phyloP scores from a whole-genome alignment of 2,888 invertebrate genomes.

The Folsomia manolachei region DNA sequence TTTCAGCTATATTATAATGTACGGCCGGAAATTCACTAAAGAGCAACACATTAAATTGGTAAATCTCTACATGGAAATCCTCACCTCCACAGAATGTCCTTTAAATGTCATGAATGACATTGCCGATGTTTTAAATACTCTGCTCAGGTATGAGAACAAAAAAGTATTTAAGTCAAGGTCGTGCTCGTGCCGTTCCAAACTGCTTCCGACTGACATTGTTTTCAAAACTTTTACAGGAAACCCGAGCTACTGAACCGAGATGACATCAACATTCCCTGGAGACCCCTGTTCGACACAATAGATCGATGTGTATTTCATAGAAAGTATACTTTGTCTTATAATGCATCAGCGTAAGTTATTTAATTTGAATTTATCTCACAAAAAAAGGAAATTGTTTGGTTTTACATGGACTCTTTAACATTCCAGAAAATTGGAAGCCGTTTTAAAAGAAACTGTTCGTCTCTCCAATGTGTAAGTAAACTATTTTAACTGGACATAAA shows the following conservation, averaged over 20 bases:
- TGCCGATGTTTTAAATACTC: slow-evolving; percentile 64
- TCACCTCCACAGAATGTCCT: slow-evolving; percentile 59
- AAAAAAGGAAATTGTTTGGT: no score
- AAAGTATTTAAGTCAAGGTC: background rate
- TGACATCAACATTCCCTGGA: slow-evolving; percentile 80
- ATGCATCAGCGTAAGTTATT: slow-evolving; percentile 44
- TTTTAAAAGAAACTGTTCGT: slow-evolving; percentile 45
- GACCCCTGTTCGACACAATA: slow-evolving; percentile 72
- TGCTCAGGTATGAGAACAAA: slow-evolving; percentile 65
- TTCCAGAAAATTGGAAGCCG: slow-evolving; percentile 46
- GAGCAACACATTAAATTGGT: slow-evolving; percentile 82
- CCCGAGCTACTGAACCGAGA: slow-evolving; percentile 70
- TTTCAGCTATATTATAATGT: slow-evolving; percentile 76
- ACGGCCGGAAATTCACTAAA: slow-evolving; percentile 83
- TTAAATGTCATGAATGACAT: slow-evolving; percentile 66
- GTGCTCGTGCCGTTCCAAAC: background rate
- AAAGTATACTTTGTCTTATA: slow-evolving; percentile 54
- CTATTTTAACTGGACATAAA: no score
- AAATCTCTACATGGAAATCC: slow-evolving; percentile 72
- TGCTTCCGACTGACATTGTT: background rate
- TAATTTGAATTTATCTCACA: background rate
- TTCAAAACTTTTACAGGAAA: slow-evolving; percentile 60
- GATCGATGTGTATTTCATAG: slow-evolving; percentile 60
- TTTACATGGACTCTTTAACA: no score
- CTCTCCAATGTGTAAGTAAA: slow-evolving; percentile 46